These are phyloP conservation scores for Myxocyprinus asiaticus DNA, from an alignment of 2,113 vertebrate species.

Conservation along the genomic window DNA sequence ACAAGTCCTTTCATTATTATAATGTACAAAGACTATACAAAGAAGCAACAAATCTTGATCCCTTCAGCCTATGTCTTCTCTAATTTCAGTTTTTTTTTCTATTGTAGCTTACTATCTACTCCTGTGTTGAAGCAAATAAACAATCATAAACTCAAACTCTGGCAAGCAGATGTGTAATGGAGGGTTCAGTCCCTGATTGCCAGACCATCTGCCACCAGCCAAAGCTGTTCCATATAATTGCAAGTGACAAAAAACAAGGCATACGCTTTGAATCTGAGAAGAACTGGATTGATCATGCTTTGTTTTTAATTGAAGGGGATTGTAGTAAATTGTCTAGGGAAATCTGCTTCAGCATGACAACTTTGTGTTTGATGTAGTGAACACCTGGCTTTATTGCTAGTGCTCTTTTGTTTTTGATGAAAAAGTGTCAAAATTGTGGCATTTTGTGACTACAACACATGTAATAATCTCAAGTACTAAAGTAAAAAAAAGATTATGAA, in stretches of 20 bases:
- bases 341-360: constrained; percentile 9
- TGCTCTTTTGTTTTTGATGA: constrained; percentile 19
- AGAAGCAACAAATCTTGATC: too few species aligned
- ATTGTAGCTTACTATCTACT: too few species aligned
- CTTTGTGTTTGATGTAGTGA: constrained; percentile 13
- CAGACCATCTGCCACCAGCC: constrained; percentile 30
- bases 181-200: not conserved
- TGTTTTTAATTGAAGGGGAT: constrained; percentile 30
- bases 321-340: constrained; percentile 4
- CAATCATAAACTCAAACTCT: constrained; percentile 4
- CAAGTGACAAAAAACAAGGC: constrained; percentile 16
- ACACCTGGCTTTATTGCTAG: constrained; percentile 15
- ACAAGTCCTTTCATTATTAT: too few species aligned
- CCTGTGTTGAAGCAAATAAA: not conserved
- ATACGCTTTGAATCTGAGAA: constrained; percentile 19
- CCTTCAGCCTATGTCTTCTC: too few species aligned
- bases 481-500: too few species aligned
- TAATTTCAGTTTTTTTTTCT: too few species aligned
- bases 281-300: constrained; percentile 33
- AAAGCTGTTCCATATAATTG: constrained; percentile 28
- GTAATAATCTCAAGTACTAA: too few species aligned
- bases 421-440: not conserved
- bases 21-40: too few species aligned
- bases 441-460: not conserved
- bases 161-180: constrained; percentile 20